A percentile compares a stretch with the other conserved stretches of the same genome.
Conservation (phyloP, 2,888 invertebrate species). For the Zonitis immaculata region DNA sequence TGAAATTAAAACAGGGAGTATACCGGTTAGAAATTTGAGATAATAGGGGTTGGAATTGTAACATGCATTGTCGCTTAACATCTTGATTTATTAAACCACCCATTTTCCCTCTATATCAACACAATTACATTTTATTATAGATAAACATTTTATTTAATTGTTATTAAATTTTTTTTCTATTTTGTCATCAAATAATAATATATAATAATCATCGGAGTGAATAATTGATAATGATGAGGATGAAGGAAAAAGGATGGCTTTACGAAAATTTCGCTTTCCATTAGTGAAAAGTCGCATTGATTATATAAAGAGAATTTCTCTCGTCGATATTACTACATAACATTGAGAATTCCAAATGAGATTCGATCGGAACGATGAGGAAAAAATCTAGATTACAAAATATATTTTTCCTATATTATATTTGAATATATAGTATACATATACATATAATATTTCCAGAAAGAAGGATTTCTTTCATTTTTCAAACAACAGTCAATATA, state of each 20-base stretch:
- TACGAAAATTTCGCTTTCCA: constrained; percentile 15
- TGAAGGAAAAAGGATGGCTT: not conserved
- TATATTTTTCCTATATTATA: no score
- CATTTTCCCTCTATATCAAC: no score
- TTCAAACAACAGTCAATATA: not conserved
- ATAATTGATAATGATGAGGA: not conserved
- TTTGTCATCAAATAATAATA: no score
- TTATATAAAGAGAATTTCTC: constrained; percentile 21
- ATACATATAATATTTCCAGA: no score
- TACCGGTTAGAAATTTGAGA: not conserved
- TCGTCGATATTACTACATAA: constrained; percentile 21
- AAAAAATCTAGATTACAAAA: constrained; percentile 10
- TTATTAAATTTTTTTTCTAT: no score
- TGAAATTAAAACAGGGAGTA: not conserved
- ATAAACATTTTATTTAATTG: no score
- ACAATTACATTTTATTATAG: no score
- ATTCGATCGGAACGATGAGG: constrained; percentile 5
- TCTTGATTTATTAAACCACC: not conserved
- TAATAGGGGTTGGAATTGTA: not conserved
- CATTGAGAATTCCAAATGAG: constrained; percentile 20
- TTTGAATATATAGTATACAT: no score
- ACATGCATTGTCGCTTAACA: not conserved
- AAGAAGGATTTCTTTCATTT: constrained; percentile 15
- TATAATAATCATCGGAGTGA: not conserved
- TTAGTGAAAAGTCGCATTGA: constrained; percentile 20